Conservation (phyloP, 2,888 invertebrate genomes). For the Drosophila vallismaia region DNA sequence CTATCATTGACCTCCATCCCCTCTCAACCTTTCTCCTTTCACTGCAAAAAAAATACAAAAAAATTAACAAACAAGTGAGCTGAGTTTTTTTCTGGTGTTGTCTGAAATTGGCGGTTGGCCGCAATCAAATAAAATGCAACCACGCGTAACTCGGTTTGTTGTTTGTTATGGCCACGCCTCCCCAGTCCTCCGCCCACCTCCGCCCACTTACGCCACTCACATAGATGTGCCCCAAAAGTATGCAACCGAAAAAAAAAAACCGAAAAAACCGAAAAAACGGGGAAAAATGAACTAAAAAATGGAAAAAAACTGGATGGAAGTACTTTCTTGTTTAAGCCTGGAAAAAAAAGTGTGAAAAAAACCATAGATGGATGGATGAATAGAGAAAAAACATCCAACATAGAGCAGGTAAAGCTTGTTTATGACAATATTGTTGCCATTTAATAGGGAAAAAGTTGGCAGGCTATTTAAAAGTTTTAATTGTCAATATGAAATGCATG, state of each 20-base stretch:
- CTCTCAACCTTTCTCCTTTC: neutral
- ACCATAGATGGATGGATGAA: too few relatives aligned
- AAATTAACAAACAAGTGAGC: slow-evolving; percentile 8
- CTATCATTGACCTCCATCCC: neutral
- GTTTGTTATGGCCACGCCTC: slow-evolving; percentile 19
- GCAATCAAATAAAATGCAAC: slow-evolving; percentile 45
- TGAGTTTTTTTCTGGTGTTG: slow-evolving; percentile 13
- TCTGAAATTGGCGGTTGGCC: slow-evolving; percentile 33
- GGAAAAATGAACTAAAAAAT: neutral
- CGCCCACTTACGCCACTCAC: slow-evolving; percentile 5
- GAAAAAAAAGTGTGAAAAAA: too few relatives aligned
- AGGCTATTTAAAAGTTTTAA: neutral
- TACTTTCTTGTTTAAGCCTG: neutral
- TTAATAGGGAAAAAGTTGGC: neutral
- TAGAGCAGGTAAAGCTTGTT: neutral
- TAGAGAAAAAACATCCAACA: neutral
- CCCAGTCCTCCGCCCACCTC: neutral
- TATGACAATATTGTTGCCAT: neutral
- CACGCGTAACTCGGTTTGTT: slow-evolving; percentile 22
- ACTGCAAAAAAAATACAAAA: neutral
- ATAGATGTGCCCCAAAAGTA: slow-evolving; percentile 2
- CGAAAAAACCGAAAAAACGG: neutral
- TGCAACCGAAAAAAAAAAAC: neutral
- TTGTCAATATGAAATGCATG: neutral
- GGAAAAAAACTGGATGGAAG: neutral